phyloP scores from a whole-genome alignment of 2,113 vertebrate genomes.

The Uria lomvia region DNA sequence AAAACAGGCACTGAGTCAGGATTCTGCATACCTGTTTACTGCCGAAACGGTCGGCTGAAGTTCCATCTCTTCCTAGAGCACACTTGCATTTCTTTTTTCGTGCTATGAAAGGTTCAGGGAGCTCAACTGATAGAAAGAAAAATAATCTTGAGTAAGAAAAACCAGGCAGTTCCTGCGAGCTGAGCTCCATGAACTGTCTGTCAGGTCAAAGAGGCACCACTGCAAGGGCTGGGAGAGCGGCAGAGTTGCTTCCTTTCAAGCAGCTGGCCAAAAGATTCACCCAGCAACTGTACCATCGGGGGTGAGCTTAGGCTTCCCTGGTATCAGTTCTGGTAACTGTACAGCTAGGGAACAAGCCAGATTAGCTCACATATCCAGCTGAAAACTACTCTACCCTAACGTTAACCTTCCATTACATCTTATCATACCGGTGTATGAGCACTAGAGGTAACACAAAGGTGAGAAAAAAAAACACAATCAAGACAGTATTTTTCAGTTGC shows the following conservation, averaged over 20 bases:
- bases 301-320: neutral
- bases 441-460: neutral
- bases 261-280: neutral
- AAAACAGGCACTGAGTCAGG: neutral
- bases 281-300: accelerated
- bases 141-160: neutral
- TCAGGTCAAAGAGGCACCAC: accelerated
- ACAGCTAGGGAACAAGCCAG: neutral
- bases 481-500: neutral
- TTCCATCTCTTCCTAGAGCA: neutral
- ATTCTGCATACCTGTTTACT: accelerated
- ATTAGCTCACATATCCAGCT: neutral
- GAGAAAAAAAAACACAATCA: neutral
- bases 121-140: neutral
- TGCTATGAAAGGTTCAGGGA: neutral
- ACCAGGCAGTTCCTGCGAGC: neutral
- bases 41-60: accelerated
- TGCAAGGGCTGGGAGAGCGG: neutral
- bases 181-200: neutral
- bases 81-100: neutral
- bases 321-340: neutral
- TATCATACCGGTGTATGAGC: neutral
- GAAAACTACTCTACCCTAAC: neutral
- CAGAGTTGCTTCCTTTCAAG: neutral
- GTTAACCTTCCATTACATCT: neutral